Percentiles rank a stretch among this genome's conserved stretches.
phyloP scores from a whole-genome alignment of 2,888 invertebrate genomes.

The Dolichopus griseipennis region DNA sequence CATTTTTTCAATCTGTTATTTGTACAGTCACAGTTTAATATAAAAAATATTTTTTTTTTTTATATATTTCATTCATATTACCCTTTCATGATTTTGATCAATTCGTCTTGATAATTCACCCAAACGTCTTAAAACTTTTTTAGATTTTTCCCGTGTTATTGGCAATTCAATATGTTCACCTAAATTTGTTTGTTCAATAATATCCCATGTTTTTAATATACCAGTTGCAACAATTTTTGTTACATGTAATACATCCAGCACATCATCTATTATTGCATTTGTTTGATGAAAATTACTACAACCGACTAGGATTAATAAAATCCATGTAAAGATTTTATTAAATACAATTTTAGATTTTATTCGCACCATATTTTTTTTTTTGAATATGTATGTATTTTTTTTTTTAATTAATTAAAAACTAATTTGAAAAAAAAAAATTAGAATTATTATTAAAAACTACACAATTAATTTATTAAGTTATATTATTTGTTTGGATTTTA shows the following conservation, averaged over 20 bases:
- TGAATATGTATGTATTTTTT: background rate
- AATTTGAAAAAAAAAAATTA: background rate
- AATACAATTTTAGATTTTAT: background rate
- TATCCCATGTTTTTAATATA: constrained; percentile 55
- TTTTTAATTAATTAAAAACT: background rate
- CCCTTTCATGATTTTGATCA: constrained; percentile 39
- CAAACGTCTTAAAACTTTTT: constrained; percentile 50
- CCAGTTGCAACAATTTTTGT: constrained; percentile 52
- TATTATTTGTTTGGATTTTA: background rate
- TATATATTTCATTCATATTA: constrained; percentile 16
- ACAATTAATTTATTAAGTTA: background rate
- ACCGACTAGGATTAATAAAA: background rate
- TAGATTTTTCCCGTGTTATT: constrained; percentile 52
- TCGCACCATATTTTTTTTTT: background rate
- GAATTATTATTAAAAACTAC: background rate
- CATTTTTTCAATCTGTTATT: constrained; percentile 11
- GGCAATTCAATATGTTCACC: constrained; percentile 52
- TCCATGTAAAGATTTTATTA: background rate
- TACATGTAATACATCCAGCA: constrained; percentile 51
- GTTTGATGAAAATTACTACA: constrained; percentile 16
- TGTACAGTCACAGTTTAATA: background rate
- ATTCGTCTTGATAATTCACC: constrained; percentile 40
- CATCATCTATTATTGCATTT: constrained; percentile 49
- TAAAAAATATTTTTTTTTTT: background rate
- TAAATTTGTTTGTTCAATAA: constrained; percentile 50